Evolutionary conservation across 2,888 invertebrate species (phyloP).

Genomic region (Sphaerophoria taeniata): DNA sequence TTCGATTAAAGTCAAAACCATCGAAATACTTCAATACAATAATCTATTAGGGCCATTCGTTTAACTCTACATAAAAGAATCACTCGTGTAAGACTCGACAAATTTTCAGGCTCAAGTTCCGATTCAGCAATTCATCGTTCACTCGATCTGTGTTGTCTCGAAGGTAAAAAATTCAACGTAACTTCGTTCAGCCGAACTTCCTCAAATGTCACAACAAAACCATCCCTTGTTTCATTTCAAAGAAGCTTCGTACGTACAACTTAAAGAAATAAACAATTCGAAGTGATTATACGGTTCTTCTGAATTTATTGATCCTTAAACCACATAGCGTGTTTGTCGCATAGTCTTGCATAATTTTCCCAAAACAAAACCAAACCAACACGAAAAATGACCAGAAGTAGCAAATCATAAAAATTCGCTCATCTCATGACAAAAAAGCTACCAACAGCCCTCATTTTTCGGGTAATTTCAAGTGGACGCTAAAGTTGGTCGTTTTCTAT

Average conservation of each 20-base stretch:
- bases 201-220: no score
- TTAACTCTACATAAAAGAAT: no score
- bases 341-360: constrained; percentile 39
- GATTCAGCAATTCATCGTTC: no score
- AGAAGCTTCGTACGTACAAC: not conserved
- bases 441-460: not conserved
- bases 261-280: constrained; percentile 56
- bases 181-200: no score
- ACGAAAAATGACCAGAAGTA: constrained; percentile 43
- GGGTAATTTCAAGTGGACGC: not conserved
- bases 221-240: no score
- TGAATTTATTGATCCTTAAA: constrained; percentile 73
- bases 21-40: no score
- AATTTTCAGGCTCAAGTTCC: no score
- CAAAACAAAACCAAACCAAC: not conserved
- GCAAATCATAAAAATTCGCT: constrained; percentile 67
- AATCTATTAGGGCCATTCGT: no score
- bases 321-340: constrained; percentile 33
- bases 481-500: constrained; percentile 51
- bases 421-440: constrained; percentile 33
- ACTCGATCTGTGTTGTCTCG: no score
- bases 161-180: no score
- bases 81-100: no score
- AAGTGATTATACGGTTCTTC: constrained; percentile 74
- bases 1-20: no score